Evolutionary conservation across 2,113 vertebrate genomes (phyloP).

Genomic region (Phyllostomus hastatus): DNA sequence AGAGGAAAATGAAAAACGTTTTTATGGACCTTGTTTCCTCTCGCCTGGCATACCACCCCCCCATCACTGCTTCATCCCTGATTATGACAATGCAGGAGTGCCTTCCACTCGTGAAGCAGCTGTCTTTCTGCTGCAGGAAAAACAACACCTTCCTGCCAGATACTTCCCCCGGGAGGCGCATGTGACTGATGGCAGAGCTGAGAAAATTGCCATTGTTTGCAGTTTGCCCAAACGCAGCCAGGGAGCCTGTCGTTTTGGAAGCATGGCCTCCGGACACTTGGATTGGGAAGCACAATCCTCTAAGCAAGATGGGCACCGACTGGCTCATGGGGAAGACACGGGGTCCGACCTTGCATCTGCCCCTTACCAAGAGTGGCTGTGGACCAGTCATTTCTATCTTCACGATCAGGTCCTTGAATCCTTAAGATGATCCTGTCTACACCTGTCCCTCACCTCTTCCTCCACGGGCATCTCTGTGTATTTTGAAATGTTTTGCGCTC

Average conservation of each 20-base stretch:
- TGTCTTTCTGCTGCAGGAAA: not conserved
- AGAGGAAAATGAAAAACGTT: slow-evolving; percentile 45
- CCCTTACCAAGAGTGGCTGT: not conserved
- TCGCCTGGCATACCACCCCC: not conserved
- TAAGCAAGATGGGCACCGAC: not conserved
- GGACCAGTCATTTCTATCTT: not conserved
- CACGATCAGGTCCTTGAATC: not conserved
- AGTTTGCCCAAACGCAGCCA: not conserved
- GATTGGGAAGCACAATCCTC: not conserved
- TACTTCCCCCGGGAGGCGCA: not conserved
- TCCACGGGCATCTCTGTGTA: not conserved
- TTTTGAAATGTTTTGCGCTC: not conserved
- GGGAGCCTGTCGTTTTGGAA: not conserved
- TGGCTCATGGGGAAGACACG: not conserved
- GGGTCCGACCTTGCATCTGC: not conserved
- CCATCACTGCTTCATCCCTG: not conserved
- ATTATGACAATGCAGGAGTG: not conserved
- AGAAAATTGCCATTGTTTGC: not conserved
- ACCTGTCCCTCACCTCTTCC: not conserved
- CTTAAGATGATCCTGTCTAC: not conserved
- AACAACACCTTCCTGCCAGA: not conserved
- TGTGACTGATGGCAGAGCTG: not conserved
- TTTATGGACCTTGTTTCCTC: slow-evolving; percentile 32
- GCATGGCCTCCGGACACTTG: not conserved
- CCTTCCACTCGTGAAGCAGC: not conserved